These are phyloP conservation scores for Dendrocincla tyrannina DNA, from an alignment of 2,797 vertebrate genomes.

Conservation along the genomic window DNA sequence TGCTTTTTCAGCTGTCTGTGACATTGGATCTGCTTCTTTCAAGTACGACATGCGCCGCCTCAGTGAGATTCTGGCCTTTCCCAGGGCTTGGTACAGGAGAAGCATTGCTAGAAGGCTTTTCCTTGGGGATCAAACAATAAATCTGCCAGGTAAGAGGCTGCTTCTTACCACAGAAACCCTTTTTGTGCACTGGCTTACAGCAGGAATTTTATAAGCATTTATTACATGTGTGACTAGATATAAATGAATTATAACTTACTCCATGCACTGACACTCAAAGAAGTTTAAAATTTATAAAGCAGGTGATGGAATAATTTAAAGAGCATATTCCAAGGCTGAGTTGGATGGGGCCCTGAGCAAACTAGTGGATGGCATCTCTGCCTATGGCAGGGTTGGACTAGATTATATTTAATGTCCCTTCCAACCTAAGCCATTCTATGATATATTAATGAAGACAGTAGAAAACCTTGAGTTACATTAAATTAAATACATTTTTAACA, in stretches of 20 bases:
- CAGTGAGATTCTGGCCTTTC: conserved; percentile 97
- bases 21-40: conserved; percentile 98
- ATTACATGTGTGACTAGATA: not conserved
- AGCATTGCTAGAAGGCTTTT: conserved; percentile 97
- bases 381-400: not conserved
- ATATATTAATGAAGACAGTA: not conserved
- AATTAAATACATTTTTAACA: not conserved
- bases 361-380: not conserved
- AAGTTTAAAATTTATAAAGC: not conserved
- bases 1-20: conserved; percentile 88
- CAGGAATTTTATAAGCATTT: not conserved
- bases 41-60: conserved; percentile 98
- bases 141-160: conserved; percentile 85
- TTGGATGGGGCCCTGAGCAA: not conserved
- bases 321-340: not conserved
- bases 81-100: conserved; percentile 95
- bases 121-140: conserved; percentile 97
- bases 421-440: not conserved
- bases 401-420: not conserved
- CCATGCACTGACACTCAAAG: not conserved
- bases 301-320: not conserved
- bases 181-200: not conserved
- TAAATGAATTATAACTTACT: not conserved
- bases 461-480: not conserved
- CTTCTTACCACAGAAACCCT: not conserved